phyloP scores from a whole-genome alignment of 2,113 vertebrate genomes.

The Callipepla californica region DNA sequence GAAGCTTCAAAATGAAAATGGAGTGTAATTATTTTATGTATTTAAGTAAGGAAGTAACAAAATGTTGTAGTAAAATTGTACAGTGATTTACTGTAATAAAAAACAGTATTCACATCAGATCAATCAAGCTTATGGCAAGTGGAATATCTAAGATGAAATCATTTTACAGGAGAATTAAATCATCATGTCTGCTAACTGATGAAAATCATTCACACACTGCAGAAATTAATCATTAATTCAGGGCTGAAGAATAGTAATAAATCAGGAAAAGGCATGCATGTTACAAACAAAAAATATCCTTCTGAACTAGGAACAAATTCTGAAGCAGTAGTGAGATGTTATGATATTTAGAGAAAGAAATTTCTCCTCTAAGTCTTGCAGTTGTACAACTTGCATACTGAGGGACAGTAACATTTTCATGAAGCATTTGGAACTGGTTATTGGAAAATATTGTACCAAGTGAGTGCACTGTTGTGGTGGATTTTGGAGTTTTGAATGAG shows the following conservation, averaged over 20 bases:
- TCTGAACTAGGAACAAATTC: not conserved
- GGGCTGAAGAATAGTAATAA: not conserved
- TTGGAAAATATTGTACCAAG: not conserved
- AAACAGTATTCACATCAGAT: not conserved
- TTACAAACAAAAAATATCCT: not conserved
- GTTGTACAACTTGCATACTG: not conserved
- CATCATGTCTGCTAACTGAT: slow-evolving; percentile 37
- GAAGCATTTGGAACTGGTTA: not conserved
- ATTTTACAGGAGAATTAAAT: slow-evolving; percentile 59
- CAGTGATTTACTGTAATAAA: not conserved
- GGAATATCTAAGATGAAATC: slow-evolving; percentile 1
- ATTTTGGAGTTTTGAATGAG: not conserved
- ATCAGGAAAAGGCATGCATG: not conserved
- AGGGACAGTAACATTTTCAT: not conserved
- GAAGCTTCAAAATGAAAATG: not conserved
- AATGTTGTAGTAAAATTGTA: not conserved
- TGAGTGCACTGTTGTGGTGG: not conserved
- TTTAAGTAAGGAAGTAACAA: not conserved
- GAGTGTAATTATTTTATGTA: not conserved
- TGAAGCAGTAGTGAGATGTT: not conserved
- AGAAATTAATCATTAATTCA: slow-evolving; percentile 58
- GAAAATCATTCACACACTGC: slow-evolving; percentile 44
- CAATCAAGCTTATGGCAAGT: slow-evolving; percentile 16
- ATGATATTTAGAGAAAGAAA: not conserved
- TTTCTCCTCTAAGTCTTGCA: not conserved